Percentiles rank a stretch among this genome's conserved stretches.
Evolutionary conservation across 2,113 vertebrate genomes (phyloP).

Genomic region (Tragelaphus scriptus): DNA sequence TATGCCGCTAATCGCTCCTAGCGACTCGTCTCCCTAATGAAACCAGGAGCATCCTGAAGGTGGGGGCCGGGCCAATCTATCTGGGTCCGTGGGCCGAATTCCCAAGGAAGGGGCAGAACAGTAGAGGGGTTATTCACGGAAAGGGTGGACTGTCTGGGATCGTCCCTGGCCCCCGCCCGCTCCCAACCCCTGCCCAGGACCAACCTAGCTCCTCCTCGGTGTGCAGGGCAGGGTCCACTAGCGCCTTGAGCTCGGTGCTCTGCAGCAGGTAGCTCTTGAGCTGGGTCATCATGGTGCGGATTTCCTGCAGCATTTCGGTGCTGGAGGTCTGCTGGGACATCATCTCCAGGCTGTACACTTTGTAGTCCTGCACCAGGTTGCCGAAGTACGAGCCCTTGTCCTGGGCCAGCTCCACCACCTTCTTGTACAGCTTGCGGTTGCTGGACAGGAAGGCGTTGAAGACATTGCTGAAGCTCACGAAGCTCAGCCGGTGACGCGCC

Average conservation of each 20-base stretch:
- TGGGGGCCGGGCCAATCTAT: accelerated
- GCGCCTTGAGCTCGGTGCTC: slow-evolving; percentile 89
- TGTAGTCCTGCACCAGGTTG: slow-evolving; percentile 92
- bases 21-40: neutral
- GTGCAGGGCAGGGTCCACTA: slow-evolving; percentile 84
- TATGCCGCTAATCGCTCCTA: neutral
- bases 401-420: slow-evolving; percentile 91
- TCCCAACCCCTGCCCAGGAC: slow-evolving; percentile 16
- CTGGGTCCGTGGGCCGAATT: neutral
- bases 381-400: slow-evolving; percentile 94
- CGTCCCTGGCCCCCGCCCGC: accelerated
- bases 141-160: accelerated
- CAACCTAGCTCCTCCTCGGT: slow-evolving; percentile 86
- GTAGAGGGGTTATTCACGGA: accelerated
- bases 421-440: slow-evolving; percentile 91
- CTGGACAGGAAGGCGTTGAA: slow-evolving; percentile 90
- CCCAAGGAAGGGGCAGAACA: accelerated
- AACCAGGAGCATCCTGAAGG: neutral
- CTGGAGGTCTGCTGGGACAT: slow-evolving; percentile 91
- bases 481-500: slow-evolving; percentile 90
- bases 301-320: slow-evolving; percentile 97
- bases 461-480: slow-evolving; percentile 84
- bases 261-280: slow-evolving; percentile 98
- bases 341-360: slow-evolving; percentile 92
- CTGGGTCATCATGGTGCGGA: slow-evolving; percentile 97